phyloP scores from a whole-genome alignment of 1,140 invertebrate genomes.

The Andricus grossulariae region DNA sequence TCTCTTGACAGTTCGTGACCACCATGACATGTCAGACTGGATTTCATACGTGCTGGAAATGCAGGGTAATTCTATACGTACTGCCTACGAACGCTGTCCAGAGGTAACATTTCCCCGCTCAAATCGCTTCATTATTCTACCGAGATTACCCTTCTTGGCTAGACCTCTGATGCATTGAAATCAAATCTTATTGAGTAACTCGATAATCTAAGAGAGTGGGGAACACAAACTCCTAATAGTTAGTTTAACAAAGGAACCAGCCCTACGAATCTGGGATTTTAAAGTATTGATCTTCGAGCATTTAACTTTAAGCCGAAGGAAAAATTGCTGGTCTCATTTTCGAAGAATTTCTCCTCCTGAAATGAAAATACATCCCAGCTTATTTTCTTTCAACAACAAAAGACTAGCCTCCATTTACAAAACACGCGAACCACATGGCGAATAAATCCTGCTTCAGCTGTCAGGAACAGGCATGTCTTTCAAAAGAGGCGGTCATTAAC shows the following conservation, averaged over 20 bases:
- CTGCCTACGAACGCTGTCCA: background rate
- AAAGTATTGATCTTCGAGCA: too few species aligned
- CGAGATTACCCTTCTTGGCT: background rate
- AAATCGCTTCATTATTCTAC: background rate
- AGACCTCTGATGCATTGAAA: too few species aligned
- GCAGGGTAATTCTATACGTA: background rate
- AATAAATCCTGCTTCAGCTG: background rate
- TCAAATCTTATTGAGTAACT: too few species aligned
- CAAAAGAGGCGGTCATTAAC: background rate
- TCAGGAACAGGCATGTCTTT: background rate
- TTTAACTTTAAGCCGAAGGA: too few species aligned
- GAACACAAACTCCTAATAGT: too few species aligned
- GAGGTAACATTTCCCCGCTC: background rate
- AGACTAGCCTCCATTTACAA: background rate
- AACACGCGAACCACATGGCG: background rate
- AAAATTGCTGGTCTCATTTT: too few species aligned
- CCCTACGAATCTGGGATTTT: too few species aligned
- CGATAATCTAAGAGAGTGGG: too few species aligned
- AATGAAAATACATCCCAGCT: background rate
- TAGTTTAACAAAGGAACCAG: too few species aligned
- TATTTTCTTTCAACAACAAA: background rate
- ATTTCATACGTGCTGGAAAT: conserved; percentile 19
- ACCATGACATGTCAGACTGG: conserved; percentile 17
- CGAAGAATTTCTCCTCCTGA: background rate
- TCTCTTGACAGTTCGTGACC: conserved; percentile 20